A percentile compares a stretch with the other conserved stretches of the same genome.
Conservation (phyloP, 2,797 vertebrate genomes). For the Poecilia wingei region DNA sequence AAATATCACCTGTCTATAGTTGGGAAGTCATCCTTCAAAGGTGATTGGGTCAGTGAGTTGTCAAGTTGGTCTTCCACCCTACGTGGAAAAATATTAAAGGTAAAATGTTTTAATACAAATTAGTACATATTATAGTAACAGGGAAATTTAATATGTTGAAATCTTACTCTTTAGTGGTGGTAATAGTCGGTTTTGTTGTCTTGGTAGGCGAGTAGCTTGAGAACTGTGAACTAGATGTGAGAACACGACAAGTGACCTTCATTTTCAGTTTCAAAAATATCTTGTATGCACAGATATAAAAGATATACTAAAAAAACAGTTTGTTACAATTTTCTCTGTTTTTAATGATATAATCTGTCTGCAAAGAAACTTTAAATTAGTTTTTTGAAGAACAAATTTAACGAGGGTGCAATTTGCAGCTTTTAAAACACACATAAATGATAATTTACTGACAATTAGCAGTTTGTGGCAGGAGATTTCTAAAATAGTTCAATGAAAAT, state of each 20-base stretch:
- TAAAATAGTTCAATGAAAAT: neutral
- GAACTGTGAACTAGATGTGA: slow-evolving; percentile 58
- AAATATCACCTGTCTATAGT: slow-evolving; percentile 49
- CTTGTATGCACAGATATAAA: neutral
- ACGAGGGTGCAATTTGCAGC: neutral
- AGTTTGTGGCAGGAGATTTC: neutral
- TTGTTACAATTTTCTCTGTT: neutral
- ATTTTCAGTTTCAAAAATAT: neutral
- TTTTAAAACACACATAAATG: neutral
- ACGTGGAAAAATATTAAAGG: slow-evolving; percentile 12
- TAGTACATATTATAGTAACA: neutral
- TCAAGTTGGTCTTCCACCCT: slow-evolving; percentile 53
- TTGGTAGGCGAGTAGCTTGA: slow-evolving; percentile 59
- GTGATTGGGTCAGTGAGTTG: slow-evolving; percentile 26
- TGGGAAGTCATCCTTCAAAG: slow-evolving; percentile 9
- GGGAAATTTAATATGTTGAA: neutral
- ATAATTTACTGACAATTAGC: neutral
- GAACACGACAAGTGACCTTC: neutral
- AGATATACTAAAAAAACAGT: neutral
- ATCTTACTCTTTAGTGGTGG: slow-evolving; percentile 54
- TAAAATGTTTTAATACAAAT: neutral
- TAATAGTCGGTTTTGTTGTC: slow-evolving; percentile 61
- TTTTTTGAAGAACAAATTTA: neutral
- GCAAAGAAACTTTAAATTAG: neutral
- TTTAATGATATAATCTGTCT: neutral